Evolutionary conservation across 2,797 vertebrate species (phyloP).

Genomic region (Clamator glandarius): DNA sequence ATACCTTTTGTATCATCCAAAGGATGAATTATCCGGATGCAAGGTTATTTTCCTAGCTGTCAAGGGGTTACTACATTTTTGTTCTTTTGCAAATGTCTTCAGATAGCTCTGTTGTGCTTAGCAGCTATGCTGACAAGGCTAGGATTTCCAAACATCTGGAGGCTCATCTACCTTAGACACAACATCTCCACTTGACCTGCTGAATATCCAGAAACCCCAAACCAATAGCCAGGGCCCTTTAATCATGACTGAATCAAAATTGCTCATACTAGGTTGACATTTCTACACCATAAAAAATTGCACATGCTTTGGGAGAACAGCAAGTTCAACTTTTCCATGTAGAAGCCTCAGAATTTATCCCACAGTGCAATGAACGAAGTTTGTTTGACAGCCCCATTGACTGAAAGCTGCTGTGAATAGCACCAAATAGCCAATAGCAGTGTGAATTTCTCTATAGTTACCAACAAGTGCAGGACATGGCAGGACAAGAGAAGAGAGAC

Average conservation of each 20-base stretch:
- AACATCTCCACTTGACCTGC: background rate
- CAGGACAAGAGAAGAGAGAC: background rate
- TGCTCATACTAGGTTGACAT: background rate
- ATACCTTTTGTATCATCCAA: background rate
- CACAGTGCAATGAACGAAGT: background rate
- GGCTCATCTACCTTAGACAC: background rate
- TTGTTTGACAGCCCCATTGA: background rate
- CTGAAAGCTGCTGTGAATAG: background rate
- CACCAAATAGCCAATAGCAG: background rate
- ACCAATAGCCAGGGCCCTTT: background rate
- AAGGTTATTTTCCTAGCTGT: background rate
- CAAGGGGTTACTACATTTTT: background rate
- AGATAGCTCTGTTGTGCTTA: background rate
- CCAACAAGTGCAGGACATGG: background rate
- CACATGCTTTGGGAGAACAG: background rate
- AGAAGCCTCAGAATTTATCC: background rate
- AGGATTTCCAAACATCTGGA: background rate
- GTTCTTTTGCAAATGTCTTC: background rate
- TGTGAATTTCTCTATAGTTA: background rate
- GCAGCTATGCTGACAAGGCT: background rate
- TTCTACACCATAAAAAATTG: background rate
- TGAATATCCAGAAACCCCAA: background rate
- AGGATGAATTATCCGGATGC: background rate
- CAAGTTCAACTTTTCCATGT: background rate
- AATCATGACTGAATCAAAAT: background rate